Conservation (phyloP, 2,113 vertebrate genomes). For the Gulo gulo region DNA sequence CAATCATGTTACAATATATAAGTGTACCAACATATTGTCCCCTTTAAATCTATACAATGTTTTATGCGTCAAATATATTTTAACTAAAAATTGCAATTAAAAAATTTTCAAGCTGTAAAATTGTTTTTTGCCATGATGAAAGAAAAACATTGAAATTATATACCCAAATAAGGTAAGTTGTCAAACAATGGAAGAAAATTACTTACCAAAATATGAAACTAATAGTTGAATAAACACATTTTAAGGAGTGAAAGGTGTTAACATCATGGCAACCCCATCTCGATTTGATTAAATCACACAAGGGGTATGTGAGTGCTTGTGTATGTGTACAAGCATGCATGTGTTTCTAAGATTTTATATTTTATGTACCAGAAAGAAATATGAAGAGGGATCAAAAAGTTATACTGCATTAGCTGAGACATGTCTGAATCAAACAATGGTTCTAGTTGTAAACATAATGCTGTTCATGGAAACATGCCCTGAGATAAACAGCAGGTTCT, state of each 20-base stretch:
- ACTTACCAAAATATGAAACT: background rate
- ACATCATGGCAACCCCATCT: background rate
- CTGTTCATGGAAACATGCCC: background rate
- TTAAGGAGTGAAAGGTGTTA: background rate
- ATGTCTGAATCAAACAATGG: background rate
- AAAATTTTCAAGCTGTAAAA: background rate
- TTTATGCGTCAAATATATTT: background rate
- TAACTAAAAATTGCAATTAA: background rate
- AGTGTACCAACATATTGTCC: background rate
- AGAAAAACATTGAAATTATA: background rate
- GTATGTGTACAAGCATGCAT: too few relatives aligned
- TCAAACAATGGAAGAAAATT: constrained; percentile 2
- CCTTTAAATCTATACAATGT: background rate
- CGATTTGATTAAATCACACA: background rate
- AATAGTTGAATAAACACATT: background rate
- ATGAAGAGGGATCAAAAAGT: background rate
- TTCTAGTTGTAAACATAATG: background rate
- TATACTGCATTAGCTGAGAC: background rate
- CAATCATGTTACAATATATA: background rate
- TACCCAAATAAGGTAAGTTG: background rate
- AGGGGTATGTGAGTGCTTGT: background rate
- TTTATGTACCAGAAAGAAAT: background rate
- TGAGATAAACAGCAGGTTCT: background rate
- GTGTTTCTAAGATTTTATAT: background rate
- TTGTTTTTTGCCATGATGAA: background rate